These are phyloP conservation scores for Tamias sibiricus DNA, from an alignment of 2,113 vertebrate species.

Conservation along the genomic window DNA sequence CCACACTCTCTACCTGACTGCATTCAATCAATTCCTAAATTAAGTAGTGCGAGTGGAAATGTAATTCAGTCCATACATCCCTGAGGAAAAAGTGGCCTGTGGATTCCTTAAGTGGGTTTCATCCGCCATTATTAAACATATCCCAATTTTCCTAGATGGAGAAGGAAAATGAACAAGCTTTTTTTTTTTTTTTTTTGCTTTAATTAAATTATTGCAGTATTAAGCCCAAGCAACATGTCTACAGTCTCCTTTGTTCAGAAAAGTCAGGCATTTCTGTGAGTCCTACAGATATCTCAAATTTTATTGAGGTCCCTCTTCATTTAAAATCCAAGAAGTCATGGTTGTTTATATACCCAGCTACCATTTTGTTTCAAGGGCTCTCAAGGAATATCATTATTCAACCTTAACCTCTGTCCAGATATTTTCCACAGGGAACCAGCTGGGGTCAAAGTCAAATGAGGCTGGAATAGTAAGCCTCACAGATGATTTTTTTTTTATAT, in stretches of 20 bases:
- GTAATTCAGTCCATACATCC: conserved; percentile 25
- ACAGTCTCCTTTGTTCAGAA: background rate
- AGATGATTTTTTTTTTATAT: background rate
- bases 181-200: conserved; percentile 23
- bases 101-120: background rate
- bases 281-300: background rate
- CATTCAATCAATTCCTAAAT: conserved; percentile 74
- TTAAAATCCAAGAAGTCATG: background rate
- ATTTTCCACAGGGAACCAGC: background rate
- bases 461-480: background rate
- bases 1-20: conserved; percentile 65
- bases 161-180: background rate
- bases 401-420: background rate
- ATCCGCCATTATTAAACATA: conserved; percentile 25
- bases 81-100: background rate
- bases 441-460: background rate
- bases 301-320: too few relatives aligned
- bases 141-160: background rate
- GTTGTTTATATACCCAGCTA: background rate
- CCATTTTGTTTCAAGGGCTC: background rate
- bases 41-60: conserved; percentile 48
- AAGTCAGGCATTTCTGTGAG: background rate
- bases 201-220: background rate
- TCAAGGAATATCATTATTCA: background rate
- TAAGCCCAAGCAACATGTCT: background rate